Conservation (phyloP, 2,888 invertebrate species). For the Nemotelus pantherinus region DNA sequence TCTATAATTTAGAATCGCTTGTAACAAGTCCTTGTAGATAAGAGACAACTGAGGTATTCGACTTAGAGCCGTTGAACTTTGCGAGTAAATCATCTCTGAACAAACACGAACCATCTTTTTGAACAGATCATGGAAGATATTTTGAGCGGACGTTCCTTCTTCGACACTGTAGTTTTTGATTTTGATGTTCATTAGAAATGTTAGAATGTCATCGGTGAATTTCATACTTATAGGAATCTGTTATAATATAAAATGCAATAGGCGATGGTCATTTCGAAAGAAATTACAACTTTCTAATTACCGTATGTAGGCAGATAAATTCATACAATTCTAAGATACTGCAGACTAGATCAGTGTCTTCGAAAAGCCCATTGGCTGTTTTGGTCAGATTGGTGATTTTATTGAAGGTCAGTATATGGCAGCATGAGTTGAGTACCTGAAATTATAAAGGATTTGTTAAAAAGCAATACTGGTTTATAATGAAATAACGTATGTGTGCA, state of each 20-base stretch:
- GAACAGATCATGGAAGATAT: constrained; percentile 56
- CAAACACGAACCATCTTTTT: constrained; percentile 56
- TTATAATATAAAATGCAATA: constrained; percentile 6
- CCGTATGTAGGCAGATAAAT: too few species aligned
- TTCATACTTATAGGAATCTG: not conserved
- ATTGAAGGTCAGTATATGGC: constrained; percentile 58
- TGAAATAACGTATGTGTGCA: not conserved
- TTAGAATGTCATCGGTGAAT: constrained; percentile 59
- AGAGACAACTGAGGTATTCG: constrained; percentile 60
- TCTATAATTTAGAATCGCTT: constrained; percentile 62
- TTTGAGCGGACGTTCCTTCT: constrained; percentile 54
- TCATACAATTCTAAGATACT: constrained; percentile 57
- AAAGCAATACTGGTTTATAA: not conserved
- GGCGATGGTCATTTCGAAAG: not conserved
- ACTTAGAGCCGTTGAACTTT: constrained; percentile 57
- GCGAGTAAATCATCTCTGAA: constrained; percentile 56
- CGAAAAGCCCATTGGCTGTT: constrained; percentile 49
- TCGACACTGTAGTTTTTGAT: constrained; percentile 57
- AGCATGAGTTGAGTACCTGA: constrained; percentile 63
- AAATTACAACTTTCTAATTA: too few species aligned
- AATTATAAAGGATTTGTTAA: constrained; percentile 10
- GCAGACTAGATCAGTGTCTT: constrained; percentile 52
- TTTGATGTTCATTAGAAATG: constrained; percentile 59
- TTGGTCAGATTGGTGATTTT: constrained; percentile 55
- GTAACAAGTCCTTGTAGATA: constrained; percentile 60